phyloP scores from a whole-genome alignment of 2,888 invertebrate genomes.

The Lepidocyrtinus sp. region DNA sequence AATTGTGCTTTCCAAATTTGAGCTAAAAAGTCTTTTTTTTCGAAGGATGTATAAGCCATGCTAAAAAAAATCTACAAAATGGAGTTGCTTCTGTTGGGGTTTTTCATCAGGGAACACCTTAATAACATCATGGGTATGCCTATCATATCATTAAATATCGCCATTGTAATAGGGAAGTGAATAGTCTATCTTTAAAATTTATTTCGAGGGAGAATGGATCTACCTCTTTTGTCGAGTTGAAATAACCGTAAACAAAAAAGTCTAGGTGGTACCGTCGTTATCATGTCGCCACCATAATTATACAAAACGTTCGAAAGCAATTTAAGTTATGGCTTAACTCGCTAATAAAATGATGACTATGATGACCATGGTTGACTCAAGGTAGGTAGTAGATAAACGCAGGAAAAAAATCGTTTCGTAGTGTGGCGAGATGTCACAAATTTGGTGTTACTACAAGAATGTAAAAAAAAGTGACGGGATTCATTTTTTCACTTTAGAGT shows the following conservation, averaged over 20 bases:
- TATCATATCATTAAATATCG: too few relatives aligned
- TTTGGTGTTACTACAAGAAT: too few relatives aligned
- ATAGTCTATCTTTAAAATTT: neutral
- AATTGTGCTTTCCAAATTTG: too few relatives aligned
- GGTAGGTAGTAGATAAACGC: neutral
- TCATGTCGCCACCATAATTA: conserved; percentile 1
- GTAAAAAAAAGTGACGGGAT: neutral
- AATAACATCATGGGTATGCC: neutral
- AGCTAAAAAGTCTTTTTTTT: too few relatives aligned
- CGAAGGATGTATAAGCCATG: too few relatives aligned
- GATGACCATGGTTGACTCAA: neutral
- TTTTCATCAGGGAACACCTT: too few relatives aligned
- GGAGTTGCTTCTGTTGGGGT: too few relatives aligned
- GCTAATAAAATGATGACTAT: neutral
- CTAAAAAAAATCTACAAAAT: too few relatives aligned
- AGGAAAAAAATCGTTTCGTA: neutral
- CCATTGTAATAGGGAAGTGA: neutral
- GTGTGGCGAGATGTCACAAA: conserved; percentile 13
- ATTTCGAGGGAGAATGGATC: neutral
- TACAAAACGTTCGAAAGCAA: neutral
- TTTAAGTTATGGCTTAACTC: too few relatives aligned
- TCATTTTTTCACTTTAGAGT: conserved; percentile 2
- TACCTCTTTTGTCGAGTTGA: neutral
- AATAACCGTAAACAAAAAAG: conserved; percentile 1
- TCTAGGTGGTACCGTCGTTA: conserved; percentile 2